These are phyloP conservation scores for Stegostoma tigrinum DNA, from an alignment of 2,113 vertebrate genomes.

Conservation along the genomic window DNA sequence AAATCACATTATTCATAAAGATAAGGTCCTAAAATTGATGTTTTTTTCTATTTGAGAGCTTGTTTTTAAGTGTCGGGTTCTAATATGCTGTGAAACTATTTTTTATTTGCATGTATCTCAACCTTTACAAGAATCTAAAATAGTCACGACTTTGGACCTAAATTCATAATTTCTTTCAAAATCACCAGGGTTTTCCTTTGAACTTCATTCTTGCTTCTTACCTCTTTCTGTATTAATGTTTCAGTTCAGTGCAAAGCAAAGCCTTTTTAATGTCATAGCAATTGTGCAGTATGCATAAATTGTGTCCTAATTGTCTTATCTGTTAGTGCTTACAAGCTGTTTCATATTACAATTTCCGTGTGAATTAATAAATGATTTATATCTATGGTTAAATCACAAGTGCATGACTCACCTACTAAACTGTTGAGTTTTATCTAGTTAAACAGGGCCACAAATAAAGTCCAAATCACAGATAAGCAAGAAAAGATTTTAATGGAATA, in stretches of 20 bases:
- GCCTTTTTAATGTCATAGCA: neutral
- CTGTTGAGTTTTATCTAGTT: constrained; percentile 4
- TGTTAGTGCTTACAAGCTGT: constrained; percentile 24
- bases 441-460: neutral
- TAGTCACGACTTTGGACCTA: neutral
- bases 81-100: neutral
- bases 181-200: neutral
- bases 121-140: neutral
- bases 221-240: constrained; percentile 18
- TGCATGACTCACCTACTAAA: neutral
- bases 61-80: neutral
- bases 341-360: constrained; percentile 20
- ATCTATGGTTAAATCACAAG: neutral
- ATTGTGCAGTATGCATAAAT: constrained; percentile 30
- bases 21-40: neutral
- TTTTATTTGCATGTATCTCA: neutral
- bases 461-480: neutral
- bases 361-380: constrained; percentile 14
- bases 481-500: neutral
- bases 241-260: neutral
- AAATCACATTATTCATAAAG: constrained; percentile 2
- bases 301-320: constrained; percentile 33
- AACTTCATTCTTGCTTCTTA: neutral
- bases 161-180: constrained; percentile 12
- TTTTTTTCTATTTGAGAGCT: neutral